phyloP scores from a whole-genome alignment of 2,113 vertebrate species.

The Caracal caracal region DNA sequence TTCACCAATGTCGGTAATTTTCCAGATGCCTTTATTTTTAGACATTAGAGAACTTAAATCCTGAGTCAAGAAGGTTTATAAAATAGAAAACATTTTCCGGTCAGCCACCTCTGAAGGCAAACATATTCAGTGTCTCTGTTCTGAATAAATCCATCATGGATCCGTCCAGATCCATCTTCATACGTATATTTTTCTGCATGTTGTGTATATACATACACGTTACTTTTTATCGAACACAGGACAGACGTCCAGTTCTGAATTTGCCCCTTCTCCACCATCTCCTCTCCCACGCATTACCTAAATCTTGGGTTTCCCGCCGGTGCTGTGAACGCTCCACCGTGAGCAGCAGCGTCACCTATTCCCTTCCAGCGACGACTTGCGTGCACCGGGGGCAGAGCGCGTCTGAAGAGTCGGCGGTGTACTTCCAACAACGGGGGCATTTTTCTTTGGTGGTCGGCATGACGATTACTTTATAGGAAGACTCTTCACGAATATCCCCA shows the following conservation, averaged over 20 bases:
- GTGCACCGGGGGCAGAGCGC: slow-evolving; percentile 92
- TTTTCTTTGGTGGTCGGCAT: slow-evolving; percentile 86
- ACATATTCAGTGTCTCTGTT: neutral
- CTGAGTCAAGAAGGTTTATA: slow-evolving; percentile 23
- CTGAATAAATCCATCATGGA: neutral
- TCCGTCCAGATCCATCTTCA: rapidly evolving
- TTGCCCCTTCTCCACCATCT: neutral
- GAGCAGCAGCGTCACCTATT: neutral
- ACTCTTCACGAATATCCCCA: slow-evolving; percentile 92
- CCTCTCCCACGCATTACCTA: neutral
- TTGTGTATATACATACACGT: neutral
- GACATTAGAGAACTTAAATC: slow-evolving; percentile 25
- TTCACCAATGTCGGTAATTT: neutral
- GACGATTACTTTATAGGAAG: slow-evolving; percentile 90
- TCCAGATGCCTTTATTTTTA: slow-evolving; percentile 70
- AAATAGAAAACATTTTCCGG: slow-evolving; percentile 57
- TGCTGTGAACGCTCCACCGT: too few relatives aligned
- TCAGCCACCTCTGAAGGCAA: neutral
- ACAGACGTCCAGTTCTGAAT: neutral
- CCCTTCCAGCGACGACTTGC: slow-evolving; percentile 82
- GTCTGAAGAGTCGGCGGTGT: slow-evolving; percentile 86
- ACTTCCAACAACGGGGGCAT: slow-evolving; percentile 94
- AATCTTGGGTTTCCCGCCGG: neutral
- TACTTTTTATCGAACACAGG: neutral
- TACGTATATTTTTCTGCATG: rapidly evolving